These are phyloP conservation scores for Tetragnatha montana DNA, from an alignment of 2,888 invertebrate genomes.

Conservation along the genomic window DNA sequence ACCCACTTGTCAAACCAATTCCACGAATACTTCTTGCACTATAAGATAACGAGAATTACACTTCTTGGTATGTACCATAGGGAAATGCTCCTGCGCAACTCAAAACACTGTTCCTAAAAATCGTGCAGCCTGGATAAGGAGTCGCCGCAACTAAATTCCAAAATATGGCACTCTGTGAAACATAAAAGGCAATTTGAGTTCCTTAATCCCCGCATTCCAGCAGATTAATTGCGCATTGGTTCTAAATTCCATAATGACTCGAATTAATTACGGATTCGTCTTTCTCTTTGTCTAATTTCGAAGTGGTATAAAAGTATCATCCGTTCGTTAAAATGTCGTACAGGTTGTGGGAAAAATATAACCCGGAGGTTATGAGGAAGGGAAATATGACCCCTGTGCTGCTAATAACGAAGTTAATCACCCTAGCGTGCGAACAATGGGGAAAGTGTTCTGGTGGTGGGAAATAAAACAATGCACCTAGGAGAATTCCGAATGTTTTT, in stretches of 20 bases:
- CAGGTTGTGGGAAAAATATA: conserved; percentile 37
- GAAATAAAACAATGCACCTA: neutral
- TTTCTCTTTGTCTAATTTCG: conserved; percentile 3
- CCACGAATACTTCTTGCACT: too few species aligned
- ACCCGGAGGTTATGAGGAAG: neutral
- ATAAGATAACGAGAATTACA: too few species aligned
- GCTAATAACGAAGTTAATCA: conserved; percentile 6
- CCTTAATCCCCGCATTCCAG: conserved; percentile 25
- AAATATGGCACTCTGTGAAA: conserved; percentile 26
- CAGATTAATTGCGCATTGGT: conserved; percentile 66
- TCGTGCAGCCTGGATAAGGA: conserved; percentile 55
- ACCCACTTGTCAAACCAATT: too few species aligned
- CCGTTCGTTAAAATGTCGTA: conserved; percentile 17
- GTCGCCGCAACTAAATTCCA: neutral
- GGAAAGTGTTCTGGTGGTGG: conserved; percentile 5
- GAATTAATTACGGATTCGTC: conserved; percentile 46
- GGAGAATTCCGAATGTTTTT: too few species aligned
- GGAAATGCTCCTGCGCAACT: too few species aligned
- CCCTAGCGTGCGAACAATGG: conserved; percentile 22
- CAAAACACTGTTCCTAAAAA: neutral
- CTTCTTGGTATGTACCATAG: too few species aligned
- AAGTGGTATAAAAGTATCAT: conserved; percentile 28
- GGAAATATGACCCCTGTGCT: neutral
- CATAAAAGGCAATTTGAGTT: conserved; percentile 21
- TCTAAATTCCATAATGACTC: conserved; percentile 41